Evolutionary conservation across 2,888 invertebrate species (phyloP), one percentile per base, ranked within the genome.

Genomic region (Melipona beecheii): DNA sequence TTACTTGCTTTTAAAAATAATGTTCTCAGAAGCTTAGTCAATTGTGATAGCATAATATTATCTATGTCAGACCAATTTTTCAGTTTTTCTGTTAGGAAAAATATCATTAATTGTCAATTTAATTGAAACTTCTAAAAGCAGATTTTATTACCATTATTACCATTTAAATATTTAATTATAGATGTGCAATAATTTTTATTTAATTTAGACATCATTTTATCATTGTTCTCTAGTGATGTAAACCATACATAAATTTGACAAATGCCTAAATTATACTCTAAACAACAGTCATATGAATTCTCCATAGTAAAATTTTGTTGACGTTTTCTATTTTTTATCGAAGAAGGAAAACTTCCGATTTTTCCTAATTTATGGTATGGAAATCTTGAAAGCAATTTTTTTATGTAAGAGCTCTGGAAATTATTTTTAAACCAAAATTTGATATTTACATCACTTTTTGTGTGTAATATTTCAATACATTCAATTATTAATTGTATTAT

Each of bases 401-500:
- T 95, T 6, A 95, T 94, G 90, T 96, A 97, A 64, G 94, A 92
- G 21, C 95, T 94, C 0, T 95, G 95, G 88, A 96, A 96, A 84
- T 95, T 95, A 62, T 94, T 93, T 15, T 95, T 94, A 91, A 97
- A 96, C 93, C 95, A 94, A n/a, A 91, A 90, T 84, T 95, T 92
- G 52, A 84, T 85, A 43, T 79, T 79, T 69, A 84, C 83, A 9
- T 82, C 75, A 21, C 75, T 79, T 13, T 83, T 86, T 49, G 90
- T 86, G 0, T 80, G 75, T 27, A 93, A 75, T 60, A 92, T 78
- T 31, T 94, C 93, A n/a, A 95, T 93, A 21, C 95, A 93, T 17
- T 95, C 95, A 95, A 96, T 96, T n/a, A 97, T 93, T 71, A 96
- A 94, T 75, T 95, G 95, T 72, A 97, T 95, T 3, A 97, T 96